Evolutionary conservation across 1,140 invertebrate species (phyloP).

Genomic region (Drosophila sechellia): DNA sequence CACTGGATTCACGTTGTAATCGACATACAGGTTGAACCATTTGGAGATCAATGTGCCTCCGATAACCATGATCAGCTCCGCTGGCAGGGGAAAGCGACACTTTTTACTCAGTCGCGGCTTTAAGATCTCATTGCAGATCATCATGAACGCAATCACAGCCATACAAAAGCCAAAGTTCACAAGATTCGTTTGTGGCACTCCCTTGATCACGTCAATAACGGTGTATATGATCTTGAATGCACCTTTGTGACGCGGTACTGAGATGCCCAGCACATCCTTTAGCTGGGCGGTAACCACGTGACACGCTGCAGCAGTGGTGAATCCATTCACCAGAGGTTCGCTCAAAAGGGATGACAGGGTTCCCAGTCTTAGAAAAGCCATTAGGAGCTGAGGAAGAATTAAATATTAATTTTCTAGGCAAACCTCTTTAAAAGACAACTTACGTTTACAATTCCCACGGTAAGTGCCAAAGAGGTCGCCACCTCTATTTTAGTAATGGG

Average conservation of each 20-base stretch:
- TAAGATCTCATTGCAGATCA: constrained; percentile 91
- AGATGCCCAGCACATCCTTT: constrained; percentile 93
- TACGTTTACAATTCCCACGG: constrained; percentile 74
- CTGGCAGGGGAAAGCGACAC: constrained; percentile 91
- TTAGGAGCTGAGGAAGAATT: constrained; percentile 87
- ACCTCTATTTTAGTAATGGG: constrained; percentile 62
- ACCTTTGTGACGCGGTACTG: constrained; percentile 87
- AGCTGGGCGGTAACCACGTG: constrained; percentile 96
- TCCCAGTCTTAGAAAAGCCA: constrained; percentile 93
- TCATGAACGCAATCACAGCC: constrained; percentile 89
- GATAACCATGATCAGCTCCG: constrained; percentile 93
- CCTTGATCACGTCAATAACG: constrained; percentile 87
- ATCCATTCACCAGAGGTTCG: constrained; percentile 95
- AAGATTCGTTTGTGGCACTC: constrained; percentile 87
- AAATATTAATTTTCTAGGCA: neutral
- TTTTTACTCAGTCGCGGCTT: constrained; percentile 92
- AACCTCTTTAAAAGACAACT: constrained; percentile 8
- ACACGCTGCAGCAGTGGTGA: constrained; percentile 95
- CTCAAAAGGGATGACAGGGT: constrained; percentile 93
- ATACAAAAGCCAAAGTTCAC: constrained; percentile 89
- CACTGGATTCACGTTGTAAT: constrained; percentile 85
- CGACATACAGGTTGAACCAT: constrained; percentile 73
- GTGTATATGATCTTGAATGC: constrained; percentile 91
- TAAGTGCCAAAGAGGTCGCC: constrained; percentile 70
- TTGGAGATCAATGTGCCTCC: constrained; percentile 90